Evolutionary conservation across 1,140 invertebrate genomes (phyloP), one percentile per base, ranked within the genome.

Genomic region (Leptinotarsa undecemlineata): DNA sequence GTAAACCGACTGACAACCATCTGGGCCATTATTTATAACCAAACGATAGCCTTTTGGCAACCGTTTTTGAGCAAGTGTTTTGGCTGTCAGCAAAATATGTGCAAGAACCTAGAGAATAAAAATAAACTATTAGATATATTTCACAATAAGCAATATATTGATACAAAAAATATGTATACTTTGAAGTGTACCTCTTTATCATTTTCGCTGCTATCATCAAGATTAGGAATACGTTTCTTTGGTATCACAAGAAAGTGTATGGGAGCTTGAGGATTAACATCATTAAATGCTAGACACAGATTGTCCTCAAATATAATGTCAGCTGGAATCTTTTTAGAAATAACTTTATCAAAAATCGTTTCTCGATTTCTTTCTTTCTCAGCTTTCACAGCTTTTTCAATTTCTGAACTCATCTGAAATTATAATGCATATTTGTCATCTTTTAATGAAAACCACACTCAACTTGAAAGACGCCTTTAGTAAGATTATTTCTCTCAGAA

Each of bases 171-270:
- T 67, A 15, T 63, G 15, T n/a, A 42, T 42, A 42, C 33, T 42
- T 42, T 42, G 33, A 42, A 42, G 0, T 11, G 33, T 84, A 88
- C 88, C 74, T 88, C 85, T 77, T 88, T 74, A 79, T 85, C 83
- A 47, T 68, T 47, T 23, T 76, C 72, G 42, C 71, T 71, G 48
- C 75, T 60, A 67, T 79, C 78, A 78, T 84, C 84, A 6, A 84
- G 70, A 77, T 82, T 82, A 4, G 83, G 74, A 73, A 85, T 85
- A 71, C 78, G 71, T 70, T 76, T 80, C 79, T 92, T 94, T 1
- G 94, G 95, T 82, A 96, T 94, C 1, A 96, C 93, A 1, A 96
- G 85, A 81, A 96, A 95, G 86, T 96, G 95, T 2, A 91, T 89
- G 0, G 94, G 94, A 13, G 94, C 94, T 81, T 94, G 92, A 1